These are phyloP conservation scores for Sphaerophoria rueppellii DNA, from an alignment of 2,888 invertebrate species.

Conservation along the genomic window DNA sequence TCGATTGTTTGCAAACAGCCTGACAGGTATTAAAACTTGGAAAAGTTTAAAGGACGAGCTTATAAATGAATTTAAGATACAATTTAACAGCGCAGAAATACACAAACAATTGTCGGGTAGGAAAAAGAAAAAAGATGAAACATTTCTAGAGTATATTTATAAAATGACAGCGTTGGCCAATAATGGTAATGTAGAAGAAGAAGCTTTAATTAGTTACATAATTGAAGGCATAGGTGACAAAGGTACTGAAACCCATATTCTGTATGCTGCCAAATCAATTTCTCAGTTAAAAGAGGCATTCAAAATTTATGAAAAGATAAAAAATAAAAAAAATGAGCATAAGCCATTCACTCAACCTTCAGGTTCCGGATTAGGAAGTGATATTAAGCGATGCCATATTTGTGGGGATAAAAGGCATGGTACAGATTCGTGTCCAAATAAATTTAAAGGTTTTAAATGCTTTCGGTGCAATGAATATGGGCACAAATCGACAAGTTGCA, in stretches of 20 bases:
- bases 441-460: conserved; percentile 39
- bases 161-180: conserved; percentile 4
- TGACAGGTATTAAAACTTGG: conserved; percentile 4
- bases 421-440: conserved; percentile 23
- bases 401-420: conserved; percentile 31
- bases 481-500: conserved; percentile 22
- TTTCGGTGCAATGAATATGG: conserved; percentile 40
- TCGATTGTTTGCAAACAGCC: conserved; percentile 7
- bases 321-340: conserved; percentile 10
- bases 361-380: neutral
- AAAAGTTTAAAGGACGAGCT: neutral
- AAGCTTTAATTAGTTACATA: conserved; percentile 11
- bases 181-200: conserved; percentile 22
- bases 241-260: conserved; percentile 16
- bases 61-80: neutral
- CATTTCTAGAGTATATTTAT: conserved; percentile 17
- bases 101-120: neutral
- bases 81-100: conserved; percentile 11
- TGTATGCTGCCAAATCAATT: conserved; percentile 29
- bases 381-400: conserved; percentile 26
- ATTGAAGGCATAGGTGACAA: conserved; percentile 82
- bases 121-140: conserved; percentile 24
- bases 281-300: conserved; percentile 17
- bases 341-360: neutral
- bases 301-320: conserved; percentile 31